Percentiles rank a stretch among this genome's conserved stretches.
Conservation (phyloP, 1,140 invertebrate genomes). For the Venturia canescens region DNA sequence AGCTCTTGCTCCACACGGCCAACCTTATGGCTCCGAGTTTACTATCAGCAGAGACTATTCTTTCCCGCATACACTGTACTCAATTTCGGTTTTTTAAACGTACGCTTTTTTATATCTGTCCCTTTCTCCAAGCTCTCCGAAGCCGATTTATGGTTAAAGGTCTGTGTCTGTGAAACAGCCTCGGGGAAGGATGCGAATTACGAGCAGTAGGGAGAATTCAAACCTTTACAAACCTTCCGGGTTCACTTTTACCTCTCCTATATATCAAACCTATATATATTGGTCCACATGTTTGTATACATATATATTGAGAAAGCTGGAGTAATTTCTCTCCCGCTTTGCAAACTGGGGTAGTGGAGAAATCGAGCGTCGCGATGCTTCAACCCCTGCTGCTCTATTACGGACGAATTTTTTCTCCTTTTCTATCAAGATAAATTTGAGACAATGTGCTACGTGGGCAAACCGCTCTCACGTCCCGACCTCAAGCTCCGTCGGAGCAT, state of each 20-base stretch:
- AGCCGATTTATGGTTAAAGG: conserved; percentile 34
- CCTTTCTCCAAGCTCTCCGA: conserved; percentile 12
- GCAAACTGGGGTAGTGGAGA: conserved; percentile 9
- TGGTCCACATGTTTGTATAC: neutral
- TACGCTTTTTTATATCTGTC: conserved; percentile 13
- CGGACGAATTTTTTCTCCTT: conserved; percentile 13
- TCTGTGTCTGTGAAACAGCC: conserved; percentile 28
- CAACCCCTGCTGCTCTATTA: conserved; percentile 25
- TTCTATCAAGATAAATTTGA: conserved; percentile 38
- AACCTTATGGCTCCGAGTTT: neutral
- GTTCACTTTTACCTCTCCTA: conserved; percentile 9
- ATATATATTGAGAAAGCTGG: neutral
- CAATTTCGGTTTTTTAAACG: conserved; percentile 24
- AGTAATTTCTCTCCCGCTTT: conserved; percentile 3
- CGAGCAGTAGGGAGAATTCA: conserved; percentile 30
- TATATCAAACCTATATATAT: conserved; percentile 2
- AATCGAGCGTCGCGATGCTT: conserved; percentile 38
- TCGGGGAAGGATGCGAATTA: conserved; percentile 35
- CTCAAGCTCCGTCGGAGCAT: neutral
- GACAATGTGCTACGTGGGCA: conserved; percentile 41
- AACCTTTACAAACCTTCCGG: conserved; percentile 35
- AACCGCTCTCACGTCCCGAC: neutral
- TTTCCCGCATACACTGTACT: conserved; percentile 6
- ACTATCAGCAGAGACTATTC: neutral
- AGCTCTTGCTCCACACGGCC: neutral